Percentiles rank a stretch among this genome's conserved stretches.
Evolutionary conservation across 2,888 invertebrate genomes (phyloP).

Genomic region (Slavum lentiscoides): DNA sequence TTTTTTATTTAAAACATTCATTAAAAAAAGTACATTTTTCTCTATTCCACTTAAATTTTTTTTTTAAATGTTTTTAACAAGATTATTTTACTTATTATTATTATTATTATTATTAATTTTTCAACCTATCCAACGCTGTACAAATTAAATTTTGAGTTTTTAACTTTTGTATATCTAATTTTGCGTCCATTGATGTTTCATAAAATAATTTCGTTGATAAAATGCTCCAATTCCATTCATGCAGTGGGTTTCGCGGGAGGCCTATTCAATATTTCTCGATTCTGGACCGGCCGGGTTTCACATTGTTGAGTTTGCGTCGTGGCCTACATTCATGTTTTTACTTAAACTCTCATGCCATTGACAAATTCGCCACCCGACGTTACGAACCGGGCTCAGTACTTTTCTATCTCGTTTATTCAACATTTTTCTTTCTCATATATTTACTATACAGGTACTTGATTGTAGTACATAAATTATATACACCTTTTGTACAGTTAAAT

Average conservation of each 20-base stretch:
- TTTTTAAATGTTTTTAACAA: too few species aligned
- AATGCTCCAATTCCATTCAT: conserved; percentile 40
- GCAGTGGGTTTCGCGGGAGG: background rate
- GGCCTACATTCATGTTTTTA: conserved; percentile 48
- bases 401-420: conserved; percentile 34
- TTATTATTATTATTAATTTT: background rate
- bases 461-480: too few species aligned
- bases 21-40: too few species aligned
- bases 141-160: background rate
- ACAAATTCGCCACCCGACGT: conserved; percentile 29
- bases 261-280: conserved; percentile 46
- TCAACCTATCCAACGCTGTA: background rate
- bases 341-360: conserved; percentile 26
- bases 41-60: too few species aligned
- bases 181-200: conserved; percentile 19
- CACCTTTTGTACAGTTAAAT: too few species aligned
- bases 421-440: conserved; percentile 5
- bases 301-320: conserved; percentile 47
- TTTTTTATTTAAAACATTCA: too few species aligned
- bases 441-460: background rate
- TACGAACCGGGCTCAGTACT: background rate
- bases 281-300: conserved; percentile 33
- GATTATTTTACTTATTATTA: too few species aligned
- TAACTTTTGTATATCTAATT: background rate
- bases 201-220: conserved; percentile 40